These are phyloP conservation scores for Hyles vespertilio DNA, from an alignment of 1,140 invertebrate genomes.

Conservation along the genomic window DNA sequence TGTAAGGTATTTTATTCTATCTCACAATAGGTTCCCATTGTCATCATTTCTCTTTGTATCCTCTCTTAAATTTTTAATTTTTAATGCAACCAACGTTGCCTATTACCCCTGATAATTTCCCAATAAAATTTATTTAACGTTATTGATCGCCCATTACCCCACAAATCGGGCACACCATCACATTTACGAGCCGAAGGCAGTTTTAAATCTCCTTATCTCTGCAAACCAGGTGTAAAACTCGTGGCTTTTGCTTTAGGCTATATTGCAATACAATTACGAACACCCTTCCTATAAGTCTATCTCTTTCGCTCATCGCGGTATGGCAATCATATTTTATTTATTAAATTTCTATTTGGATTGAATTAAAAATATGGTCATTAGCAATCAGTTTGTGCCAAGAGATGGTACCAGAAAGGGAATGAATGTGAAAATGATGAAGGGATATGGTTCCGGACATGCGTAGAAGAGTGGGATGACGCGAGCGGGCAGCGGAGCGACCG, in stretches of 20 bases:
- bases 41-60: not conserved
- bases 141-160: no score
- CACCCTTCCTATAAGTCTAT: slow-evolving; percentile 38
- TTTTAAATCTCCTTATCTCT: slow-evolving; percentile 40
- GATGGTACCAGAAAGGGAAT: slow-evolving; percentile 39
- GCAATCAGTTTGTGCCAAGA: slow-evolving; percentile 19
- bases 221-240: slow-evolving; percentile 48
- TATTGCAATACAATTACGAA: slow-evolving; percentile 44
- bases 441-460: slow-evolving; percentile 64
- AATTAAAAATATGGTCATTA: slow-evolving; percentile 12
- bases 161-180: slow-evolving; percentile 1
- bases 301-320: slow-evolving; percentile 24
- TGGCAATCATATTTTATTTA: slow-evolving; percentile 3
- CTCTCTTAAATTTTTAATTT: no score
- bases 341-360: slow-evolving; percentile 5
- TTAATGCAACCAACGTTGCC: no score
- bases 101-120: no score
- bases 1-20: not conserved
- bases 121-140: no score
- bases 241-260: slow-evolving; percentile 31
- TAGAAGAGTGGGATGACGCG: slow-evolving; percentile 59
- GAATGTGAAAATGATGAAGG: slow-evolving; percentile 48
- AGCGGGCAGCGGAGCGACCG: slow-evolving; percentile 40
- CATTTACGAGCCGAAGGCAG: slow-evolving; percentile 23
- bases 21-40: not conserved